Percentiles rank a stretch among this genome's conserved stretches.
phyloP scores from a whole-genome alignment of 2,888 invertebrate species.

The Drosophila anomalata region DNA sequence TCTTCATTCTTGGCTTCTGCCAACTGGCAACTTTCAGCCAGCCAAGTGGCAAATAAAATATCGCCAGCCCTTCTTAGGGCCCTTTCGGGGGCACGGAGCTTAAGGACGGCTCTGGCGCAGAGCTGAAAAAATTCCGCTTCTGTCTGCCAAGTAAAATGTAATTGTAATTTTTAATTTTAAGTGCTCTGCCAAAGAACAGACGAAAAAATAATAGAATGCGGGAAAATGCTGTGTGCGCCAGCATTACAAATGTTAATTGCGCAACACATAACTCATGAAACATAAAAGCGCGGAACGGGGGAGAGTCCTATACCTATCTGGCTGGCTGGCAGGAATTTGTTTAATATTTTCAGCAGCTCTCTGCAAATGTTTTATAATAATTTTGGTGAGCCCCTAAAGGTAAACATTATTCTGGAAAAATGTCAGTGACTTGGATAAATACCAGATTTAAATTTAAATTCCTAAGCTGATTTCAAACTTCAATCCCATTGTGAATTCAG shows the following conservation, averaged over 20 bases:
- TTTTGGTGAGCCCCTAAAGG: constrained; percentile 1
- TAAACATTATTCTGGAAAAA: background rate
- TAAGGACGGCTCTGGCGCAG: constrained; percentile 51
- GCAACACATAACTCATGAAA: constrained; percentile 73
- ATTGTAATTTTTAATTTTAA: constrained; percentile 79
- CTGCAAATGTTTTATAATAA: background rate
- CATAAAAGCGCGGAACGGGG: background rate
- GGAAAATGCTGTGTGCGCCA: constrained; percentile 67
- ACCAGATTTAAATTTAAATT: background rate
- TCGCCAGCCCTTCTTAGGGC: constrained; percentile 38
- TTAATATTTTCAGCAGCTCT: constrained; percentile 3
- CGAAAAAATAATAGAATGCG: constrained; percentile 29
- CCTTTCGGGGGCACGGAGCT: constrained; percentile 2
- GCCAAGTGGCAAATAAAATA: constrained; percentile 69
- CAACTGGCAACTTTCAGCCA: constrained; percentile 49
- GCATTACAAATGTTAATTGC: constrained; percentile 77
- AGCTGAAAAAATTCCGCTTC: constrained; percentile 45
- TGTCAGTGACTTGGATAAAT: background rate
- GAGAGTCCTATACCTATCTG: constrained; percentile 15
- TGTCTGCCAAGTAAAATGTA: constrained; percentile 72
- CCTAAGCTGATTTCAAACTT: background rate
- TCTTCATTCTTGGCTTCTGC: constrained; percentile 50
- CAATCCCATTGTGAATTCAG: background rate
- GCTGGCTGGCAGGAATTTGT: constrained; percentile 16
- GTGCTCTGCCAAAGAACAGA: constrained; percentile 65